A percentile compares a stretch with the other conserved stretches of the same genome.
Evolutionary conservation across 2,888 invertebrate species (phyloP).

Genomic region (Caenorhabditis sp.): DNA sequence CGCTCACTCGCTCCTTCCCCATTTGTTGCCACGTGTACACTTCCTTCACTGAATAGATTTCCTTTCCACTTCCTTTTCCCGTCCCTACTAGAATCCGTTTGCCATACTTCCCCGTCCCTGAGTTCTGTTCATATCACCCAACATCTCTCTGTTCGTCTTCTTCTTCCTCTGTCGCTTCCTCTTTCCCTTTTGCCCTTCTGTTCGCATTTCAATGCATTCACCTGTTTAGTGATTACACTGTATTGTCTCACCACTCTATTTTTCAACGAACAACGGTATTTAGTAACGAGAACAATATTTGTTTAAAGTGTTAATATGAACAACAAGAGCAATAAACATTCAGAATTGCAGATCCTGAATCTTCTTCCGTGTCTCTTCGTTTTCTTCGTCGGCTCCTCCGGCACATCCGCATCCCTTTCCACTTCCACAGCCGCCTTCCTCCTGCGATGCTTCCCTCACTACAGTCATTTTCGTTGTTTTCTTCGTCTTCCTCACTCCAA

Average conservation of each 20-base stretch:
- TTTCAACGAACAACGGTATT: neutral
- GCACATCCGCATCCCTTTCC: conserved; percentile 22
- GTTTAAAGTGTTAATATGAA: neutral
- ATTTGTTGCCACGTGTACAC: conserved; percentile 41
- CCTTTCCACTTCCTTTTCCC: neutral
- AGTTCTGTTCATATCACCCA: conserved; percentile 46
- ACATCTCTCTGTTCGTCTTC: conserved; percentile 41
- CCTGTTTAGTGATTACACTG: no score
- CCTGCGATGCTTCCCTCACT: neutral
- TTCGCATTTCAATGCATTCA: conserved; percentile 15
- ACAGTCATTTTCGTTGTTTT: conserved; percentile 30
- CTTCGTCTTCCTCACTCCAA: conserved; percentile 50
- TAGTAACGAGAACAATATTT: conserved; percentile 3
- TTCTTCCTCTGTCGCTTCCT: conserved; percentile 3
- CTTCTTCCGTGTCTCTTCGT: conserved; percentile 27
- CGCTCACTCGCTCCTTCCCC: conserved; percentile 8
- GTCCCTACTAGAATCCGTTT: conserved; percentile 34
- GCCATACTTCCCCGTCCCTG: conserved; percentile 30
- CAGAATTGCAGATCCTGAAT: conserved; percentile 37
- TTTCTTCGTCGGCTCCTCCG: conserved; percentile 22
- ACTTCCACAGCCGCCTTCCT: conserved; percentile 17
- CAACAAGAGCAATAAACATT: conserved; percentile 3
- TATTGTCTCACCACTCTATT: no score
- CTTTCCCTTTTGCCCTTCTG: conserved; percentile 9
- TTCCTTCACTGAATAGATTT: conserved; percentile 13